Conservation (phyloP, 2,113 vertebrate species). For the Potamarius usumacintae region DNA sequence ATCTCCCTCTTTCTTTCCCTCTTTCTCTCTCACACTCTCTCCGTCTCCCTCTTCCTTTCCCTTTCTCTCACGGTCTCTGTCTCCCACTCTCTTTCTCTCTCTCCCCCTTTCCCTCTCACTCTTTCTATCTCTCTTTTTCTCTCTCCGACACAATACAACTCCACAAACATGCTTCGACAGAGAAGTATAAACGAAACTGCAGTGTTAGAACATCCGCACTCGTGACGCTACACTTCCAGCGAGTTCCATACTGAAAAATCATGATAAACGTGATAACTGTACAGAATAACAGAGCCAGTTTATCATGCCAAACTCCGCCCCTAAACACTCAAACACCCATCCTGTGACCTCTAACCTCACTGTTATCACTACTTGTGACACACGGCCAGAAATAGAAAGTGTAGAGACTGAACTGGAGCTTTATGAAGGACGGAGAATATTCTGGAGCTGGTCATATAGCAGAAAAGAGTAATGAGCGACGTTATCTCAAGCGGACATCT, state of each 20-base stretch:
- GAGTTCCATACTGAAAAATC: neutral
- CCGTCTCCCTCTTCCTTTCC: too few relatives aligned
- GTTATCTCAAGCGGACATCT: neutral
- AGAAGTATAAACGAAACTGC: neutral
- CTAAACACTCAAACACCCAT: neutral
- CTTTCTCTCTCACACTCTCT: too few relatives aligned
- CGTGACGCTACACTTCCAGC: neutral
- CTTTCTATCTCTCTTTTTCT: neutral
- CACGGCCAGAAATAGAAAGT: neutral
- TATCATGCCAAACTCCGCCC: neutral
- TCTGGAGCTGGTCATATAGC: neutral
- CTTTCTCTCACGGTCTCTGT: too few relatives aligned
- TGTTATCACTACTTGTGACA: slow-evolving; percentile 39
- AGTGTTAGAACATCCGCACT: neutral
- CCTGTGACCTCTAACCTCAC: slow-evolving; percentile 41
- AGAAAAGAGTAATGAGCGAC: neutral
- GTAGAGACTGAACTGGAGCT: neutral
- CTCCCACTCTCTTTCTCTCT: too few relatives aligned
- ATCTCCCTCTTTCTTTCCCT: too few relatives aligned
- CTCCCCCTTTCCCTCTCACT: too few relatives aligned
- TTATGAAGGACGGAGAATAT: neutral
- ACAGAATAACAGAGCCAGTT: neutral
- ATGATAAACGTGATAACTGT: neutral
- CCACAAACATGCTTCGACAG: neutral
- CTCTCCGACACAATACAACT: neutral